Percentiles rank a stretch among this genome's conserved stretches.
Conservation (phyloP, 2,888 invertebrate species). For the Sthenelais limicola region DNA sequence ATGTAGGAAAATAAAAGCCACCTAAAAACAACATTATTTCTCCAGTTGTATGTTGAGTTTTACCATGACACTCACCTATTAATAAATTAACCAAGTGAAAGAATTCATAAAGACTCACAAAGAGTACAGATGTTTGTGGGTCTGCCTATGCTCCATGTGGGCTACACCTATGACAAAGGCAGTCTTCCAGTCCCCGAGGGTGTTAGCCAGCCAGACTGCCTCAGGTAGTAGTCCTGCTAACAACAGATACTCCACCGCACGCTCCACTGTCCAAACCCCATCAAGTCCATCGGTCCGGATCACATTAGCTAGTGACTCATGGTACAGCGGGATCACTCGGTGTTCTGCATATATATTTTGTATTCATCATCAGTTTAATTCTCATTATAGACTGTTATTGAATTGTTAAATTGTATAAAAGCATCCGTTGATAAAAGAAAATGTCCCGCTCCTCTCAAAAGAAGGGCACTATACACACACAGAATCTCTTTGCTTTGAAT, state of each 20-base stretch:
- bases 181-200: conserved; percentile 71
- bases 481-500: no score
- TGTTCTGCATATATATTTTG: conserved; percentile 19
- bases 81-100: no score
- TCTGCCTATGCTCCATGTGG: conserved; percentile 55
- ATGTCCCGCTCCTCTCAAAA: no score
- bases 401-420: no score
- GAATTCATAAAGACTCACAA: conserved; percentile 19
- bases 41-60: no score
- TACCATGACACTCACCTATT: no score
- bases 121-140: conserved; percentile 23
- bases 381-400: no score
- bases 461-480: no score
- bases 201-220: conserved; percentile 68
- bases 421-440: no score
- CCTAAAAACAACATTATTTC: no score
- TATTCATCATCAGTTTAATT: background rate
- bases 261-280: conserved; percentile 65
- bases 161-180: conserved; percentile 64
- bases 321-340: conserved; percentile 43
- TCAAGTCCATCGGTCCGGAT: conserved; percentile 60
- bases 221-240: conserved; percentile 68
- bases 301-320: conserved; percentile 43
- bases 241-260: conserved; percentile 67
- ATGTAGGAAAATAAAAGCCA: no score